Base-by-base conservation (phyloP, 1,140 invertebrate genomes). In the Linepithema humile region DNA sequence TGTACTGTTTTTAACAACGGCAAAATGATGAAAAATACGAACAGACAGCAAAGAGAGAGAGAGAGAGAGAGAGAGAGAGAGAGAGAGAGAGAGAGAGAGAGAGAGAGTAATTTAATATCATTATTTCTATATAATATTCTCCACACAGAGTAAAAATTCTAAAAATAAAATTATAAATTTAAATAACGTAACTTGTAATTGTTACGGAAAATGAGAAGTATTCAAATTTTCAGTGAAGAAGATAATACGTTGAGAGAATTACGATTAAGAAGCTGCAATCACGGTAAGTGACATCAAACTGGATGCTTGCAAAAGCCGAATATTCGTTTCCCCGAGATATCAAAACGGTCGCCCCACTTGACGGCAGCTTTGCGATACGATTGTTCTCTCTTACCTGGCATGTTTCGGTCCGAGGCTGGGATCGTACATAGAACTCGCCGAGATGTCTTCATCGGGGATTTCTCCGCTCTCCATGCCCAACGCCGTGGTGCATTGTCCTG, bases 401-500 rank as follows among this genome's bases (percentile, higher is more conserved):
- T 95, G 95, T 85, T 95, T 95, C 17, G 96, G 96, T 35, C 95
- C 96, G 64, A 96, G 95, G 53, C 94, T 95, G 17, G 94, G 93
- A 91, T 96, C 95, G 88, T 95, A 96, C 83, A 95, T 95, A 53
- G 96, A 96, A 87, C 95, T 96, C 65, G 96, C 95, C 45, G 95
- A 93, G 82, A 96, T 95, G 87, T 95, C 95, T 86, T 95, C 92
- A 91, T 96, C 95, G 53, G 94, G 94, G 84, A 96, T 96, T 83
- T 94, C 94, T 77, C 95, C 95, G 77, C 92, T 95, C 92, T 96
- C 95, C 96, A 96, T 96, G 69, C 96, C 96, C 85, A 96, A 91
- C 15, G 96, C 91, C 26, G 90, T 89, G 69, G 89, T 92, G 88
- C 95, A 96, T 93, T 95, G 95, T 89, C 91, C 95, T 95, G 92